Base-by-base conservation (phyloP, 2,888 invertebrate species). In the Crematogaster levior region DNA sequence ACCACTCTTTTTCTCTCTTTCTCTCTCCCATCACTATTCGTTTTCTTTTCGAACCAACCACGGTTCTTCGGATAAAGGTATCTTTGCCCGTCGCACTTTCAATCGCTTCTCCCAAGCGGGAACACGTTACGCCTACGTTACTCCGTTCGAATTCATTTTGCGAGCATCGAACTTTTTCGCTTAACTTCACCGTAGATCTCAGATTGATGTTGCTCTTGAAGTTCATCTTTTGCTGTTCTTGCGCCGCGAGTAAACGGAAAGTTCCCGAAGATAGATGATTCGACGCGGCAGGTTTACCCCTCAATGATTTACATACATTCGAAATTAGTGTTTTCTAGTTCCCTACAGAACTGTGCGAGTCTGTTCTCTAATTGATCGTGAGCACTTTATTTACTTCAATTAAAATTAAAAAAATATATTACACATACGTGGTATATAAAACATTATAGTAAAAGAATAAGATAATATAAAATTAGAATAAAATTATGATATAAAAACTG, bases 81-180 rank as follows among this genome's bases (percentile, higher is more conserved):
- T 24, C 30, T 51, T 40, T 51, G 30, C 43, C 15, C 27, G 66
- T 40, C 27, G 40, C 60, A 27, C 15, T 43, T 34, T 48, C 43
- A 68, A 77, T 73, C 53, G 61, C 73, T 84, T 81, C 75, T 81
- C 81, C 75, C 46, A 61, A 85, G 60, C 80, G 81, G 80, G 61
- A 81, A 85, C 37, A 77, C 84, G 88, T 88, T 88, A 84, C 88
- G 79, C 86, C 88, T 60, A 88, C 83, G 83, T 60, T 82, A 58
- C 75, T 66, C 70, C 21, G 40, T 73, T 84, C 81, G 86, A 73
- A 73, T 65, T 73, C 73, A 66, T 61, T 80, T 48, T 56, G 48
- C 74, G 70, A 72, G 56, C 66, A 30, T 65, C 75, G 72, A 85
- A 37, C 68, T 58, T 82, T 82, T 79, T 79, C 66, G 51, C 70